Percentiles rank a stretch among this genome's conserved stretches.
These are phyloP conservation scores for Heliothis peltigera DNA, from an alignment of 2,888 invertebrate genomes.

Conservation along the genomic window DNA sequence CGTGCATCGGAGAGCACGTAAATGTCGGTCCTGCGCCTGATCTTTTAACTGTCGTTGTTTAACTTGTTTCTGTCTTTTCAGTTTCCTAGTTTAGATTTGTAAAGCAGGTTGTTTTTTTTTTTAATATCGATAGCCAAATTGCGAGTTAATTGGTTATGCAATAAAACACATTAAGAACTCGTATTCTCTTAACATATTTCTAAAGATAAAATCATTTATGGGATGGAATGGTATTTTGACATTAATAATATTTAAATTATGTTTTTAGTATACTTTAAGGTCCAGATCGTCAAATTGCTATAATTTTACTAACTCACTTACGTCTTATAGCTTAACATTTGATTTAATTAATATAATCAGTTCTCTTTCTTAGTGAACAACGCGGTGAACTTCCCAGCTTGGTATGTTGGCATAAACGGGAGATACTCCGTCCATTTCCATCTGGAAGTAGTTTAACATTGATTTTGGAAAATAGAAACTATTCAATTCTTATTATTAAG, in stretches of 20 bases:
- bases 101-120: too few relatives aligned
- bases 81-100: too few relatives aligned
- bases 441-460: constrained; percentile 76
- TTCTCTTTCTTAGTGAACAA: constrained; percentile 80
- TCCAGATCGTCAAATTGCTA: too few relatives aligned
- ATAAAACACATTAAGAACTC: background rate
- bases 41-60: too few relatives aligned
- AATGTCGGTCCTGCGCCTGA: too few relatives aligned
- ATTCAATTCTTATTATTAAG: too few relatives aligned
- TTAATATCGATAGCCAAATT: too few relatives aligned
- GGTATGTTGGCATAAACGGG: constrained; percentile 93
- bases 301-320: background rate
- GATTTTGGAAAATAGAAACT: too few relatives aligned
- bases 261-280: too few relatives aligned
- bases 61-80: too few relatives aligned
- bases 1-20: too few relatives aligned
- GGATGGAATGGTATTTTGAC: background rate
- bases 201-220: background rate
- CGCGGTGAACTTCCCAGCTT: constrained; percentile 83
- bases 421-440: constrained; percentile 92
- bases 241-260: background rate
- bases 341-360: constrained; percentile 56
- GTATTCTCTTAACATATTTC: background rate
- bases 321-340: background rate
- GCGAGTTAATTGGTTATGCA: too few relatives aligned